Conservation (phyloP, 1,140 invertebrate genomes). For the Delia radicum region DNA sequence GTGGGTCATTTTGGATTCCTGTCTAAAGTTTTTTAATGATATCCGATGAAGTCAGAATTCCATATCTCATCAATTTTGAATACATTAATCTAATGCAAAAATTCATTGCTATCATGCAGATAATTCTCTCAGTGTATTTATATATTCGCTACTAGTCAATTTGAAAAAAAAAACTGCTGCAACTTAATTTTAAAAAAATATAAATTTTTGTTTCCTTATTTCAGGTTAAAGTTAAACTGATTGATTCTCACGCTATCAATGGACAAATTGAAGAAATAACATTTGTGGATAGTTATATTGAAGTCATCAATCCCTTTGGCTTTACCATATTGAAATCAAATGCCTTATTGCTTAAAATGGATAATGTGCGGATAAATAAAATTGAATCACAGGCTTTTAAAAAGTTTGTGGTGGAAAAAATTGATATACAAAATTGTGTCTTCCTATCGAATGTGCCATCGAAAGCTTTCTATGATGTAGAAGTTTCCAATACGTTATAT, state of each 20-base stretch:
- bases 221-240: constrained; percentile 58
- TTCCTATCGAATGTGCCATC: constrained; percentile 64
- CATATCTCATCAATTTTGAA: too few relatives aligned
- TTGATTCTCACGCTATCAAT: constrained; percentile 68
- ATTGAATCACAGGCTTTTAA: constrained; percentile 75
- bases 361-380: constrained; percentile 56
- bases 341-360: constrained; percentile 47
- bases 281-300: constrained; percentile 64
- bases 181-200: too few relatives aligned
- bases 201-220: constrained; percentile 14
- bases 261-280: constrained; percentile 69
- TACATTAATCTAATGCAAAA: too few relatives aligned
- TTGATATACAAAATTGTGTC: constrained; percentile 60
- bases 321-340: constrained; percentile 63
- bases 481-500: constrained; percentile 65
- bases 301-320: constrained; percentile 67
- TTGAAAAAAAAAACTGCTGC: too few relatives aligned
- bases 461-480: constrained; percentile 71
- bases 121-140: too few relatives aligned
- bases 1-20: too few relatives aligned
- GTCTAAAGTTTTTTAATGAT: too few relatives aligned
- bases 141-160: too few relatives aligned
- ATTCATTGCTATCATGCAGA: too few relatives aligned
- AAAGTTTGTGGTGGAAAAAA: constrained; percentile 69
- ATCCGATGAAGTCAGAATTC: too few relatives aligned